Evolutionary conservation across 2,113 vertebrate species (phyloP).

Genomic region (Orycteropus afer): DNA sequence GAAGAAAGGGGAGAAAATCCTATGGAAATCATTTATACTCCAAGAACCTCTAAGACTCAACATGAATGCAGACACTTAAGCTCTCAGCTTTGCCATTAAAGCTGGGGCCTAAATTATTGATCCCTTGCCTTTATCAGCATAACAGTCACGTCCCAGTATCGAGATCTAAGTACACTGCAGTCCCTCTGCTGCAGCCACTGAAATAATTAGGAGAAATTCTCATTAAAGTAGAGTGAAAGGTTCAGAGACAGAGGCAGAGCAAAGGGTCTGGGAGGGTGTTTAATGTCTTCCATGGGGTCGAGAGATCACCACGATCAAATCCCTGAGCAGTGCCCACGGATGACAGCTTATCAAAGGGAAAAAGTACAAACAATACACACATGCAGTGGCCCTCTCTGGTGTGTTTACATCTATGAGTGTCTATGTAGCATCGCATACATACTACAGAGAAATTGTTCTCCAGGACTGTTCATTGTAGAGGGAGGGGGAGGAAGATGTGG

Average conservation of each 20-base stretch:
- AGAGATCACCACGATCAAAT: slow-evolving; percentile 89
- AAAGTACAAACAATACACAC: slow-evolving; percentile 81
- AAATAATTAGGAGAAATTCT: slow-evolving; percentile 99
- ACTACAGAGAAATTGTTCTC: neutral
- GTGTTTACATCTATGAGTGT: neutral
- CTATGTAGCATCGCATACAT: neutral
- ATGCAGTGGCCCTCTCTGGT: neutral
- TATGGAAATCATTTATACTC: slow-evolving; percentile 84
- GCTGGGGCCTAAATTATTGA: slow-evolving; percentile 99
- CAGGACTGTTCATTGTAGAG: rapidly evolving
- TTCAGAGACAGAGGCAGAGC: slow-evolving; percentile 86
- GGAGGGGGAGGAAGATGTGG: neutral
- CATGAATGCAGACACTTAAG: slow-evolving; percentile 93
- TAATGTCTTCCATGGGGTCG: slow-evolving; percentile 90
- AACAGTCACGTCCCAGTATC: slow-evolving; percentile 95
- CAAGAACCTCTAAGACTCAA: slow-evolving; percentile 82
- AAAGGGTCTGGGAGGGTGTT: slow-evolving; percentile 89
- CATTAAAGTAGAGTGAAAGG: slow-evolving; percentile 95
- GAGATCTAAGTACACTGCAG: slow-evolving; percentile 93
- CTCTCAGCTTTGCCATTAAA: slow-evolving; percentile 94
- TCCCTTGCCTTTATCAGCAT: slow-evolving; percentile 96
- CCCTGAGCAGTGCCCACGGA: slow-evolving; percentile 79
- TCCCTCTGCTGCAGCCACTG: slow-evolving; percentile 95
- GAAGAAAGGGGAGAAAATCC: slow-evolving; percentile 66
- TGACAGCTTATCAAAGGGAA: slow-evolving; percentile 88